Conservation (phyloP, 1,140 invertebrate genomes). For the Hypsibius dujardini region DNA sequence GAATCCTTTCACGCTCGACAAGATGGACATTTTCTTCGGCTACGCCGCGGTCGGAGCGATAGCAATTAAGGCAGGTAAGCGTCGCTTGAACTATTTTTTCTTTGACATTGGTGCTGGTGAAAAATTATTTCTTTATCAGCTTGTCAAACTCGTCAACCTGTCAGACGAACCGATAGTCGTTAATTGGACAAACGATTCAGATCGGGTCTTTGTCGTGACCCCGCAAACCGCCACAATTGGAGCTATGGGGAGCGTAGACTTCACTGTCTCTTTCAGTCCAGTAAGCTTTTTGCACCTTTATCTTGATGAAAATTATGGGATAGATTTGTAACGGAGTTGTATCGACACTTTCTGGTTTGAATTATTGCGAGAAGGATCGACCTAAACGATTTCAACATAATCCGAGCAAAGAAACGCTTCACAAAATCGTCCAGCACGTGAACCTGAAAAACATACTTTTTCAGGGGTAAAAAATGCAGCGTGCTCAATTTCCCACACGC, state of each 20-base stretch:
- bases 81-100: neutral
- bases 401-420: too few relatives aligned
- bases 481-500: too few relatives aligned
- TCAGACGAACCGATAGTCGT: neutral
- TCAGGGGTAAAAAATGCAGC: too few relatives aligned
- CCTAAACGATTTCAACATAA: too few relatives aligned
- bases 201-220: neutral
- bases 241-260: neutral
- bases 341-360: too few relatives aligned
- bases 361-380: too few relatives aligned
- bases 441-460: too few relatives aligned
- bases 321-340: too few relatives aligned
- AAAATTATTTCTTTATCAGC: neutral
- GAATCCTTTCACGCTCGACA: neutral
- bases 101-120: neutral
- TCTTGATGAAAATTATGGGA: too few relatives aligned
- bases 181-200: neutral
- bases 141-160: neutral
- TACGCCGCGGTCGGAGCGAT: neutral
- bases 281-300: too few relatives aligned
- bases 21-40: neutral
- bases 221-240: neutral
- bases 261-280: neutral
- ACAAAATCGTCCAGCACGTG: too few relatives aligned
- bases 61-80: neutral